These are phyloP conservation scores for Lomographa bimaculata DNA, from an alignment of 2,888 invertebrate genomes.

Conservation along the genomic window DNA sequence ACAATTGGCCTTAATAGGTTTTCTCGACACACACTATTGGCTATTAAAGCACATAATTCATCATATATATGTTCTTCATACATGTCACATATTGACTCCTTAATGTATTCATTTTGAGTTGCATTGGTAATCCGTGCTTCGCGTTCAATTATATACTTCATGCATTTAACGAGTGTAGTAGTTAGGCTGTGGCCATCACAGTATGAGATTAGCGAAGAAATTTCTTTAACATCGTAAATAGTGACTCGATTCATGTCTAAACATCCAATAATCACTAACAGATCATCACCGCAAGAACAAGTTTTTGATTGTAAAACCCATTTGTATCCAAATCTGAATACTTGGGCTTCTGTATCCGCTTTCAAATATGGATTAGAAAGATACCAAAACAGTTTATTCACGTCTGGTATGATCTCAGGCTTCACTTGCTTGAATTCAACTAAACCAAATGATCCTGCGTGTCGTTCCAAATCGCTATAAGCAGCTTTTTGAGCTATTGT, in stretches of 20 bases:
- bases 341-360: conserved; percentile 53
- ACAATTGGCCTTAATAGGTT: conserved; percentile 36
- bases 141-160: conserved; percentile 28
- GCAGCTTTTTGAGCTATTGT: conserved; percentile 59
- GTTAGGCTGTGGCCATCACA: conserved; percentile 55
- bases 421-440: conserved; percentile 61
- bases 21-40: conserved; percentile 48
- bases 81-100: conserved; percentile 31
- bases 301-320: conserved; percentile 55
- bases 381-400: conserved; percentile 66
- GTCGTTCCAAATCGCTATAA: conserved; percentile 51
- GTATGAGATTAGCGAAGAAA: conserved; percentile 42
- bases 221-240: conserved; percentile 46
- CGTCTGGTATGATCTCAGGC: conserved; percentile 50
- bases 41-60: too few species aligned
- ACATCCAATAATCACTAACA: conserved; percentile 61
- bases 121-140: too few species aligned
- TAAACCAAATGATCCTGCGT: conserved; percentile 55
- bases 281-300: conserved; percentile 49
- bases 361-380: conserved; percentile 68
- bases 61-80: too few species aligned
- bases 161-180: conserved; percentile 55
- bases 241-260: conserved; percentile 56
- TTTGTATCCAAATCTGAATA: conserved; percentile 66
- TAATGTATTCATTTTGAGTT: too few species aligned